phyloP scores from a whole-genome alignment of 2,888 invertebrate species.

The Melipona beecheii region DNA sequence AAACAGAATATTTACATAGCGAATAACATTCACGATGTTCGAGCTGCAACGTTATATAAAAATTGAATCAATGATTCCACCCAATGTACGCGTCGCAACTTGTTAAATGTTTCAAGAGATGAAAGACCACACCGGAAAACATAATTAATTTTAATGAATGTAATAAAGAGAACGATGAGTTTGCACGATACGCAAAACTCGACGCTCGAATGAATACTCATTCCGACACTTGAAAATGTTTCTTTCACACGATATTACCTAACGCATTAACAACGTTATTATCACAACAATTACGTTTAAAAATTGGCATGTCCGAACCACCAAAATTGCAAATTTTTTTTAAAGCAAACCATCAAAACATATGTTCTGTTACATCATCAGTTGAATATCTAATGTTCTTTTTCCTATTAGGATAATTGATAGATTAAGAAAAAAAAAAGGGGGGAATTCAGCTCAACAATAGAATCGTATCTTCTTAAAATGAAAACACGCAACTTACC shows the following conservation, averaged over 20 bases:
- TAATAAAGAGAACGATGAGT: slow-evolving; percentile 68
- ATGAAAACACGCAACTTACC: slow-evolving; percentile 85
- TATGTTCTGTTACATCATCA: not conserved
- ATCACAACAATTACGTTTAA: not conserved
- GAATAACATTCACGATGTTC: too few species aligned
- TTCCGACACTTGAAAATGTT: slow-evolving; percentile 38
- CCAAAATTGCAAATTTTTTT: too few species aligned
- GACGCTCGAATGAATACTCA: slow-evolving; percentile 58
- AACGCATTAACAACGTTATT: slow-evolving; percentile 19
- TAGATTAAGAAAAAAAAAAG: not conserved
- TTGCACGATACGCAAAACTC: slow-evolving; percentile 42
- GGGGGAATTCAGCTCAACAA: not conserved
- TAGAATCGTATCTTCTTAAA: not conserved
- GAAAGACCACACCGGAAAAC: slow-evolving; percentile 64
- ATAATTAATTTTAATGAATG: slow-evolving; percentile 72
- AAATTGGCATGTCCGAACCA: not conserved
- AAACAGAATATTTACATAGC: not conserved
- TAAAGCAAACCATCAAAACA: not conserved
- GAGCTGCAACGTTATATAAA: too few species aligned
- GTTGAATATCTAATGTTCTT: not conserved
- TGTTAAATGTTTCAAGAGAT: slow-evolving; percentile 34
- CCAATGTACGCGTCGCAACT: not conserved
- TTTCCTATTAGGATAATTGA: not conserved
- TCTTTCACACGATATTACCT: slow-evolving; percentile 47
- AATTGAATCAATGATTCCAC: too few species aligned